Base-by-base conservation (phyloP, 2,113 vertebrate genomes). In the Gambusia holbrooki region DNA sequence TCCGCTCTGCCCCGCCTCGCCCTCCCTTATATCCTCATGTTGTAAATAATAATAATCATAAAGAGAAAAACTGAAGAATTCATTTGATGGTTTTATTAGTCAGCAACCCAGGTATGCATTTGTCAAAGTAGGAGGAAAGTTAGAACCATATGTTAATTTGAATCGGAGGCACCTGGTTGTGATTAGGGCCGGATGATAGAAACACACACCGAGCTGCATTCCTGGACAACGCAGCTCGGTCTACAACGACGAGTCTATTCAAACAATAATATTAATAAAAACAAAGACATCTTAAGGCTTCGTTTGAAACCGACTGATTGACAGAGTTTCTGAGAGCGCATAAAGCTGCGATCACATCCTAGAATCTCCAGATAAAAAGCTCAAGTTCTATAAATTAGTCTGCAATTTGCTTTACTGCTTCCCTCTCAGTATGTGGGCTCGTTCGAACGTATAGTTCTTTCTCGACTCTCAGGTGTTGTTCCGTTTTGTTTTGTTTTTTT, bases 101-200 rank as follows among this genome's bases (percentile, higher is more conserved):
- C 85, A 85, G 84, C 83, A 89, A 89, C 82, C 66, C 85, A 92
- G 92, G 92, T 93, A 94, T 93, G 93, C 93, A 89, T 94, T 87
- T 89, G 89, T 91, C 89, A 90, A 90, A 90, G 86, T 88, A 92
- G 77, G 84, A 83, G 58, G 85, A 9, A 75, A 95, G 95, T 94
- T 94, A 90, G 83, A 96, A 95, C 90, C 95, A 96, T 85, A 94
- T 96, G 95, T 92, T 91, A 87, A 93, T 94, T 90, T 91, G 76
- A 92, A 89, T 83, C 77, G 87, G 81, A 91, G 87, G 86, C 94
- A 95, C 90, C 89, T 95, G 94, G 84, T 83, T 88, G 84, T 90
- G 91, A 96, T 95, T 95, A 94, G 66, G 84, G 86, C 74, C 11
- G 72, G 93, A 93, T 90, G 90, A 92, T 88, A 93, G 90, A 77